A percentile compares a stretch with the other conserved stretches of the same genome.
These are phyloP conservation scores for Nemopilema nomurai DNA, from an alignment of 30 jellyfish, hydroid and myxozoan species.

Conservation along the genomic window DNA sequence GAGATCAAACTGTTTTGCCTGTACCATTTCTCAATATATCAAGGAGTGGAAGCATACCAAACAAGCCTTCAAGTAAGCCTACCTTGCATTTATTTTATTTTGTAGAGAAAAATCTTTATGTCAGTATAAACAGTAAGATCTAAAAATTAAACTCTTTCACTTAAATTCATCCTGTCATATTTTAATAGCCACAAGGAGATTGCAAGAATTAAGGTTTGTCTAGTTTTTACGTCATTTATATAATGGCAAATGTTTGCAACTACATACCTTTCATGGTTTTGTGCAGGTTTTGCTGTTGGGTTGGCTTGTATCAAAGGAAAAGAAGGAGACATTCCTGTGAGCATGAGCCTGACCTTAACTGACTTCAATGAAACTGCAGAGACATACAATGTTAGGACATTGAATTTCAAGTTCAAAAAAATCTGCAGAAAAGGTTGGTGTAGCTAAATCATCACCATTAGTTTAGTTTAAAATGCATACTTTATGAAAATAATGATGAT, in stretches of 20 bases:
- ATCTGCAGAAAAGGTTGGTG: constrained; percentile 80
- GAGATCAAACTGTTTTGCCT: constrained; percentile 28
- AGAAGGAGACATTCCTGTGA: constrained; percentile 65
- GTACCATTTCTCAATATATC: constrained; percentile 46
- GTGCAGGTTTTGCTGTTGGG: constrained; percentile 61
- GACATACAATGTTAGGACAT: constrained; percentile 26
- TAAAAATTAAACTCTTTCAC: no score
- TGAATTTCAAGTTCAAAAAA: constrained; percentile 78
- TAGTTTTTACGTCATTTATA: no score
- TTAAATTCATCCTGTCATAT: no score
- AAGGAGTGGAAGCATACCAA: constrained; percentile 63
- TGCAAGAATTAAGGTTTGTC: no score
- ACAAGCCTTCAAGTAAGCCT: constrained; percentile 46
- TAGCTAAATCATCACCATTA: not conserved
- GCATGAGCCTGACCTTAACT: constrained; percentile 42
- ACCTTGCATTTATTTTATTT: no score
- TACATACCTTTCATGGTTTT: no score
- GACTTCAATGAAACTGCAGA: constrained; percentile 56
- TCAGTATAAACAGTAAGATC: no score
- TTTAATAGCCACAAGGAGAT: no score
- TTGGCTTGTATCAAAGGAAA: constrained; percentile 28
- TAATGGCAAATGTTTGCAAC: no score
- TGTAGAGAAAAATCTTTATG: no score
- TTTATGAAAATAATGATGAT: no score
- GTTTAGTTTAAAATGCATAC: not conserved